A percentile compares a stretch with the other conserved stretches of the same genome.
Evolutionary conservation across 2,797 vertebrate species (phyloP).

Genomic region (Naso thynnoides): DNA sequence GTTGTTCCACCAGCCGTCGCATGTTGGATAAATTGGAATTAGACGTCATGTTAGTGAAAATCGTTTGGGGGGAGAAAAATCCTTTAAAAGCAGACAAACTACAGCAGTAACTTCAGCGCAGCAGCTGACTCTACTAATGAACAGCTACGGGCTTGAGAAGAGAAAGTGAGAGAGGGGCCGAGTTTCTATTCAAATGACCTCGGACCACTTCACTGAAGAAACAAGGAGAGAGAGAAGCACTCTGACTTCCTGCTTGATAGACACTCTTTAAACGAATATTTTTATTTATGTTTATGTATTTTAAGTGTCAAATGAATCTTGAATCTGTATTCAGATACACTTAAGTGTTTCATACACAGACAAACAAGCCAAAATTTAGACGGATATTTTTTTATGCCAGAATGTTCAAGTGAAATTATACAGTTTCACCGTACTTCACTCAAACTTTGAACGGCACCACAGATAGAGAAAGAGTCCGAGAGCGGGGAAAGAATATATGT

Average conservation of each 20-base stretch:
- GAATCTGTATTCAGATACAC: neutral
- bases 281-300: too few relatives aligned
- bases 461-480: neutral
- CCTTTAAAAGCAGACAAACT: constrained; percentile 3
- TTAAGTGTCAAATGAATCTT: too few relatives aligned
- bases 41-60: constrained; percentile 86
- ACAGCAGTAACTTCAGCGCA: constrained; percentile 37
- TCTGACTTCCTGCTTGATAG: constrained; percentile 14
- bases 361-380: neutral
- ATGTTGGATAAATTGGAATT: constrained; percentile 88
- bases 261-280: neutral
- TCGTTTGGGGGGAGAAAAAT: constrained; percentile 28
- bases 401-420: neutral
- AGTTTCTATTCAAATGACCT: constrained; percentile 66
- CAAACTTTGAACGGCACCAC: neutral
- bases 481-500: neutral
- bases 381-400: neutral
- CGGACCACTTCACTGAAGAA: constrained; percentile 40
- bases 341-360: neutral
- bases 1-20: constrained; percentile 91
- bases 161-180: constrained; percentile 25
- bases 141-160: constrained; percentile 26
- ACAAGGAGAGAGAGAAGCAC: constrained; percentile 20
- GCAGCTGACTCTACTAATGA: constrained; percentile 50
- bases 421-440: neutral